Percentiles rank a stretch among this genome's conserved stretches.
phyloP scores from a whole-genome alignment of 2,113 vertebrate genomes.

The Dolichallabes microphthalmus region DNA sequence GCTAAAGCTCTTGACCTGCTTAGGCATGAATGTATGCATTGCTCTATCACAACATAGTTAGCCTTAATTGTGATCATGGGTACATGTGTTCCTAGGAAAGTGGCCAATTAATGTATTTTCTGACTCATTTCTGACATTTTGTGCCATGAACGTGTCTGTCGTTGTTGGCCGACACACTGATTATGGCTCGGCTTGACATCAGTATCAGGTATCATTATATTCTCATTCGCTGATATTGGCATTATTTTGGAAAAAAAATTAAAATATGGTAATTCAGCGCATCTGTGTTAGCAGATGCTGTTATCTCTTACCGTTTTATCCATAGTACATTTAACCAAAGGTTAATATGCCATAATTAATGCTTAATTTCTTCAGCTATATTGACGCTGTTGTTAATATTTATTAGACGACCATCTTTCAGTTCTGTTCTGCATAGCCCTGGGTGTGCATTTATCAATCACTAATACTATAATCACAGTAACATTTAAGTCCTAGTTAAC shows the following conservation, averaged over 20 bases:
- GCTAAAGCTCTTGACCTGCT: neutral
- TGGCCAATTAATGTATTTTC: neutral
- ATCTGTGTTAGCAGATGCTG: neutral
- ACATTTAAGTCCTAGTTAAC: neutral
- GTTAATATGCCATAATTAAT: constrained; percentile 46
- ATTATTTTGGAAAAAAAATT: neutral
- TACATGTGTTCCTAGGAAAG: neutral
- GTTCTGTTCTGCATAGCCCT: neutral
- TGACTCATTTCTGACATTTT: neutral
- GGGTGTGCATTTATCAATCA: constrained; percentile 4
- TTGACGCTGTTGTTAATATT: constrained; percentile 12
- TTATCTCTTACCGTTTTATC: constrained; percentile 55
- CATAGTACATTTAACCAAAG: constrained; percentile 64
- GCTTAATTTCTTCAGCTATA: constrained; percentile 23
- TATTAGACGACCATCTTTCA: constrained; percentile 17
- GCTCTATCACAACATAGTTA: neutral
- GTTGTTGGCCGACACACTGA: neutral
- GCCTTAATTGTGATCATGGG: neutral
- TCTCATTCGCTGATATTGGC: neutral
- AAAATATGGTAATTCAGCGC: neutral
- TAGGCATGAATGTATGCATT: neutral
- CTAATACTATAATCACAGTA: neutral
- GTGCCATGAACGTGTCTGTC: neutral
- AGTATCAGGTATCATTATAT: neutral
- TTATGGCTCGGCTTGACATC: neutral